Percentiles rank a stretch among this genome's conserved stretches.
phyloP scores from a whole-genome alignment of 1,140 invertebrate genomes.

The Tyrophagus putrescentiae region DNA sequence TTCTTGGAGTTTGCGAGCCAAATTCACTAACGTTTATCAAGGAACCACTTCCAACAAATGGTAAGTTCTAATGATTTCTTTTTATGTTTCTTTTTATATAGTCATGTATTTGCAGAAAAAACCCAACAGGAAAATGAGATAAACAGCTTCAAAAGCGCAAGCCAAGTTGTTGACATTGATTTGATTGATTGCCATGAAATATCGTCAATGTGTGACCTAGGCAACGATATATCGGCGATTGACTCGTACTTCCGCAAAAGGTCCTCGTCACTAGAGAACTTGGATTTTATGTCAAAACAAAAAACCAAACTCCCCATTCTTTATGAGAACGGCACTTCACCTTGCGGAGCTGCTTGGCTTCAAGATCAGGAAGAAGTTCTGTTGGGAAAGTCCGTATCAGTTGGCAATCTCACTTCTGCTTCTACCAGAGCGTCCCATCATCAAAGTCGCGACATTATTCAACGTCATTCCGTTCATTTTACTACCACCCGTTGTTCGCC shows the following conservation, averaged over 20 bases:
- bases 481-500: neutral
- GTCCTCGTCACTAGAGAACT: neutral
- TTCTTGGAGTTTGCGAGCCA: neutral
- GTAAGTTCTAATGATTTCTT: too few relatives aligned
- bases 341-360: too few relatives aligned
- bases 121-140: too few relatives aligned
- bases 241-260: neutral
- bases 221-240: neutral
- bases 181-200: neutral
- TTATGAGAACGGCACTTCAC: too few relatives aligned
- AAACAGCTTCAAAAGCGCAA: neutral
- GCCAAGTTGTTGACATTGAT: slow-evolving; percentile 5
- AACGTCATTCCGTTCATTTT: slow-evolving; percentile 6
- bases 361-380: too few relatives aligned
- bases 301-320: neutral
- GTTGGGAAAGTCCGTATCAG: too few relatives aligned
- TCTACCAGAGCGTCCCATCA: too few relatives aligned
- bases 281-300: slow-evolving; percentile 1
- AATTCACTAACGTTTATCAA: neutral
- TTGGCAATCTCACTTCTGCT: too few relatives aligned
- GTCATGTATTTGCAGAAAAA: too few relatives aligned
- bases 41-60: neutral
- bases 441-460: too few relatives aligned
- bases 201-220: neutral
- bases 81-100: too few relatives aligned